These are phyloP conservation scores for Protaetia brevitarsis DNA, from an alignment of 1,140 invertebrate genomes.

Conservation along the genomic window DNA sequence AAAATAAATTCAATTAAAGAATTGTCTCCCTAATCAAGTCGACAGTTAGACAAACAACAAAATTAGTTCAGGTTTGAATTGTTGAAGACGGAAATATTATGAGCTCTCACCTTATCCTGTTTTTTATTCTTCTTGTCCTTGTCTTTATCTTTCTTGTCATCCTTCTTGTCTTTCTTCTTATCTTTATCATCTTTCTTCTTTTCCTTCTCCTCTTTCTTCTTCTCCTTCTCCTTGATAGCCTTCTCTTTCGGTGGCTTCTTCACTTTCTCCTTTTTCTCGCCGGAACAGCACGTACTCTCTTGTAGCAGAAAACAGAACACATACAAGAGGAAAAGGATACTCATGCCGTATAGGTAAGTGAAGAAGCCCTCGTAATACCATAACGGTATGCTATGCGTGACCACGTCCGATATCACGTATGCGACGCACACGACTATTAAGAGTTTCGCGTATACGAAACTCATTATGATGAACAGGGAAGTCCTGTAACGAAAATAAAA, in stretches of 20 bases:
- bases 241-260: slow-evolving; percentile 47
- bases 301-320: slow-evolving; percentile 95
- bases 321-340: slow-evolving; percentile 93
- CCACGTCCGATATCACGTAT: slow-evolving; percentile 89
- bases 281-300: slow-evolving; percentile 79
- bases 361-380: slow-evolving; percentile 96
- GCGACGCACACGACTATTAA: slow-evolving; percentile 88
- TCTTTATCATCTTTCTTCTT: slow-evolving; percentile 61
- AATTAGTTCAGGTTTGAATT: background rate
- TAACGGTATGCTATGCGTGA: slow-evolving; percentile 85
- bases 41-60: background rate
- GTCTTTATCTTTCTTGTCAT: slow-evolving; percentile 60
- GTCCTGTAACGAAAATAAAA: slow-evolving; percentile 67
- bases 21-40: too few relatives aligned
- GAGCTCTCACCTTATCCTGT: slow-evolving; percentile 52
- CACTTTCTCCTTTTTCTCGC: slow-evolving; percentile 57
- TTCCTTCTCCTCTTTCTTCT: slow-evolving; percentile 65
- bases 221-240: slow-evolving; percentile 58
- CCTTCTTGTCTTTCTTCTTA: slow-evolving; percentile 61
- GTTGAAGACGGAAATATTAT: background rate
- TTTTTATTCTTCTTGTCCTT: slow-evolving; percentile 61
- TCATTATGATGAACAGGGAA: slow-evolving; percentile 90
- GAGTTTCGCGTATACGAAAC: slow-evolving; percentile 90
- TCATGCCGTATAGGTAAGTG: slow-evolving; percentile 92
- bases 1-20: too few relatives aligned